Evolutionary conservation across 2,888 invertebrate genomes (phyloP), one percentile per base, ranked within the genome.

Genomic region (Agrilus cyanescens): DNA sequence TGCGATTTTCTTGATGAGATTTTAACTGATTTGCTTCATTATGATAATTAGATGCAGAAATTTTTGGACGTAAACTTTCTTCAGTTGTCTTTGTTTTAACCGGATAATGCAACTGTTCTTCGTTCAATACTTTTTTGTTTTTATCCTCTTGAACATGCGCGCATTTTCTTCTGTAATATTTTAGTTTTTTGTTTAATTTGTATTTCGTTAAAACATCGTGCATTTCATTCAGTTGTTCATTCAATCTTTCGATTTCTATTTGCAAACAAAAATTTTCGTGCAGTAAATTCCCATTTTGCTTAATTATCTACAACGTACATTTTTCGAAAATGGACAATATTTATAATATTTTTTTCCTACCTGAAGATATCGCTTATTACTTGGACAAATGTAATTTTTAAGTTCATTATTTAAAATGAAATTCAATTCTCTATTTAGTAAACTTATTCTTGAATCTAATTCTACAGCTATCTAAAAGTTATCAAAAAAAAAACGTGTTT

Each of bases 281-380:
- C n/a, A 65, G 58, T 46, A 67, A 49, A 25, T 57, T 57, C 41
- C 64, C 62, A 44, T 67, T 67, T 45, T 64, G 60, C 47, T 65
- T 64, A 6, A 66, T 57, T 35, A 66, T 52, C 66, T 67, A 43
- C 44, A 59, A 55, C 40, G 7, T 20, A 20, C 7, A 20, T 20
- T 20, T 20, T 20, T 50, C 43, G 38, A 18, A 16, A n/a, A 40
- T 16, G 18, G 18, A 43, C 3, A n/a, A 18, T 16, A 37, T 12
- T 29, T 30, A 3, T n/a, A n/a, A 32, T 37, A 32, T 31, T 18
- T 5, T n/a, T 34, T 41, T 34, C 38, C 44, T 57, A 67, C 66
- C 53, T 66, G 62, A 41, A 67, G 50, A 52, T 66, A 65, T 53
- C 65, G 65, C 51, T 64, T 64, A 46, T 59, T 66, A 45, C 65